phyloP scores from a whole-genome alignment of 2,888 invertebrate genomes.

The Bellardia bayeri region DNA sequence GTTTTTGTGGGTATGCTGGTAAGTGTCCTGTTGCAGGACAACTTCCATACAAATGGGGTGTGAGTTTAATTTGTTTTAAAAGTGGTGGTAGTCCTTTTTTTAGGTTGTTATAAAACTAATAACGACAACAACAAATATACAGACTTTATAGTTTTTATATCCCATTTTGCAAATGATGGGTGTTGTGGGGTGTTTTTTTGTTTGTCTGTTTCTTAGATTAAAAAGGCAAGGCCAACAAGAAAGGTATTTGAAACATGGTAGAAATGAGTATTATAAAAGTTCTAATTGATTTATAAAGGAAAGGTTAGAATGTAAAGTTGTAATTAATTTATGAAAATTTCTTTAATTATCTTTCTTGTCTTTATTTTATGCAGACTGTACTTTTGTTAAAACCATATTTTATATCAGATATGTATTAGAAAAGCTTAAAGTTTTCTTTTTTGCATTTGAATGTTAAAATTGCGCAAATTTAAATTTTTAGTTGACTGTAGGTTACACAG shows the following conservation, averaged over 20 bases:
- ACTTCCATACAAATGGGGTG: slow-evolving; percentile 23
- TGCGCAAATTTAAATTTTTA: too few species aligned
- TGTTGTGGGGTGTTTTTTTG: slow-evolving; percentile 2
- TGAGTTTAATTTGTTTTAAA: slow-evolving; percentile 30
- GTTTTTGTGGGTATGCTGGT: slow-evolving; percentile 16
- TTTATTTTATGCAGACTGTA: background rate
- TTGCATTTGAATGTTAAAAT: too few species aligned
- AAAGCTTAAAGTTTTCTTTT: background rate
- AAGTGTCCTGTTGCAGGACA: slow-evolving; percentile 64
- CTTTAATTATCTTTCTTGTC: slow-evolving; percentile 36
- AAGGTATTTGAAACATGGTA: slow-evolving; percentile 19
- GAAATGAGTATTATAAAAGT: slow-evolving; percentile 51
- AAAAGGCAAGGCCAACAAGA: background rate
- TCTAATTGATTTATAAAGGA: slow-evolving; percentile 68
- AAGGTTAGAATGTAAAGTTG: slow-evolving; percentile 52
- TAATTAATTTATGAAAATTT: slow-evolving; percentile 59
- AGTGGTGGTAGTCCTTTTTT: slow-evolving; percentile 3
- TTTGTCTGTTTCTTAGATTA: background rate
- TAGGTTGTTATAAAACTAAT: slow-evolving; percentile 29
- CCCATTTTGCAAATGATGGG: background rate
- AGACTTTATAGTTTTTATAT: slow-evolving; percentile 7
- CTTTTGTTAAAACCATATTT: background rate
- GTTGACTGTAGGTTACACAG: too few species aligned
- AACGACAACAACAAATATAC: slow-evolving; percentile 8
- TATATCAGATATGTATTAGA: background rate